Base-by-base conservation (phyloP, 2,113 vertebrate species). In the Cricetomys ansorgei region DNA sequence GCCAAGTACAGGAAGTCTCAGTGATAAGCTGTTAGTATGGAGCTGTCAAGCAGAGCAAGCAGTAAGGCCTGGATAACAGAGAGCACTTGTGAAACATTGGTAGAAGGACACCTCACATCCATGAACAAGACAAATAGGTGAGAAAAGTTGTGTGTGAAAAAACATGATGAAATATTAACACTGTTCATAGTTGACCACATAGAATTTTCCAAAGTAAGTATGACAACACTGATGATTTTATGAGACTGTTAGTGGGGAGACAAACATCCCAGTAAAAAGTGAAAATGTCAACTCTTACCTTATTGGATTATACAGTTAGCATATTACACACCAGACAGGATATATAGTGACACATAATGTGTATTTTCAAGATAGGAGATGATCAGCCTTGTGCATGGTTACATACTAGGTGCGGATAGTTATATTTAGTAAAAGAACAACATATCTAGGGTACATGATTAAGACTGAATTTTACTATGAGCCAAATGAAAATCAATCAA, bases 21-120 rank as follows among this genome's bases (percentile, higher is more conserved):
- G 23, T 6, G 23, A 37, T 21, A 7, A 55, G 40, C 34, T 13
- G 1, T 0, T 4, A 15, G 23, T 5, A 9, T 4, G 7, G 5
- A 2, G 5, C 9, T 37, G 43, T 4, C 19, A 59, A 0, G 2
- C 7, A 73, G 59, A 77, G 40, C 7, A 55, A 27, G 25, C 37
- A 34, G n/a, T 8, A 5, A 8, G 9, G 27, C 9, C 7, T 15
- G 9, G 2, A 29, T 27, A 29, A 27, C 48, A 62, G 40, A 12
- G 37, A 25, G n/a, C 16, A 1, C 0, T 0, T 0, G 2, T 0
- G 19, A 1, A 15, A 23, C 3, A 16, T 0, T 1, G 37, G 50
- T 2, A 50, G 34, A 3, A 29, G 3, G 5, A 25, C 2, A 12
- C 31, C 3, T 43, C 29, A 1, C 3, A 13, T 5, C 2, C 8